Evolutionary conservation across 2,113 vertebrate genomes (phyloP).

Genomic region (Apeltes quadracus): DNA sequence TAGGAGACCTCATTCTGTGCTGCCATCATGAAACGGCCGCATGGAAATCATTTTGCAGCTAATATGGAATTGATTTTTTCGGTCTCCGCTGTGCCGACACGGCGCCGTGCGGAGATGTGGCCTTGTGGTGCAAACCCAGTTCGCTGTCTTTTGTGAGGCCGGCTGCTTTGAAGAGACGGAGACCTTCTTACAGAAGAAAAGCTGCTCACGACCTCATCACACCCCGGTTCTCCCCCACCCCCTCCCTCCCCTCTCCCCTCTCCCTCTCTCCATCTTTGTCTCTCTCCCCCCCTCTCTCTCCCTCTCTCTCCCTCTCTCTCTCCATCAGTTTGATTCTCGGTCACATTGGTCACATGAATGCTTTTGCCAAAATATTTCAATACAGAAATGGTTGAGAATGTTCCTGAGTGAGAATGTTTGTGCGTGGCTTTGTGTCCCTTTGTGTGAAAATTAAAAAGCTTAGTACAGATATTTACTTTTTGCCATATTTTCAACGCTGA

Average conservation of each 20-base stretch:
- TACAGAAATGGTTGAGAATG: not conserved
- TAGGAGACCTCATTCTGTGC: no score
- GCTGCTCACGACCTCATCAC: constrained; percentile 24
- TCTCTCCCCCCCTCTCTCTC: constrained; percentile 7
- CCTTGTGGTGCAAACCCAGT: constrained; percentile 62
- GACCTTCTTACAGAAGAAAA: constrained; percentile 49
- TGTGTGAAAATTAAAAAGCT: constrained; percentile 6
- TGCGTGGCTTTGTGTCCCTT: not conserved
- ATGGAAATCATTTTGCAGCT: constrained; percentile 67
- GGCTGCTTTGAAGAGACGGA: constrained; percentile 59
- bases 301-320: constrained; percentile 8
- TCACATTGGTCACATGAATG: constrained; percentile 23
- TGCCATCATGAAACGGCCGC: constrained; percentile 31
- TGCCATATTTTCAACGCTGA: not conserved
- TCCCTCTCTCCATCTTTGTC: not conserved
- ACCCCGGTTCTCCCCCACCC: constrained; percentile 1
- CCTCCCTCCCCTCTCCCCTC: not conserved
- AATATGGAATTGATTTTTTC: constrained; percentile 57
- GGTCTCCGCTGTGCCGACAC: constrained; percentile 8
- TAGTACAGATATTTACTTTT: not conserved
- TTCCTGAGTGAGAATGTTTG: not conserved
- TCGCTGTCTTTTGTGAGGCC: constrained; percentile 61
- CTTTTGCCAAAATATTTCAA: constrained; percentile 18
- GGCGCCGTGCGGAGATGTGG: constrained; percentile 58
- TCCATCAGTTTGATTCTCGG: constrained; percentile 24